Base-by-base conservation (phyloP, 2,797 vertebrate species). In the Gymnodraco acuticeps region DNA sequence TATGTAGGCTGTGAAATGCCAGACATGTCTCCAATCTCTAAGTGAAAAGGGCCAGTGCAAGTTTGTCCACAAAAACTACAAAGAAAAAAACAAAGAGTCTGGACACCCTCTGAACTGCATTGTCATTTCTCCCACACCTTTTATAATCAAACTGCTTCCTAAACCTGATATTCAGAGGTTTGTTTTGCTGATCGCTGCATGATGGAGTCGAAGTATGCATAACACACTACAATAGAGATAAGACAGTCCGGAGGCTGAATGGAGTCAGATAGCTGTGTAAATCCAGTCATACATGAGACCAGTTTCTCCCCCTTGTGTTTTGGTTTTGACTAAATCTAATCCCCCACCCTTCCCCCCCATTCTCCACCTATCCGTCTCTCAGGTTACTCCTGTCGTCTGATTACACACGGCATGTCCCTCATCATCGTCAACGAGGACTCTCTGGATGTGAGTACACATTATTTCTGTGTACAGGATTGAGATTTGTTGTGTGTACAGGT, bases 361-460 rank as follows among this genome's bases (percentile, higher is more conserved):
- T 81, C 67, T 1, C 54, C 62, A 52, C 31, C 70, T 67, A 1
- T 23, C 23, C 67, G 23, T 61, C 63, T 66, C 87, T 93, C 92
- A 99, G 98, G 98, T 73, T 99, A 99, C 82, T 99, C 98, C 70
- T 99, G 98, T 92, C 96, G 93, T 63, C 91, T 99, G 82, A 95
- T 99, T 78, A 97, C 98, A 48, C 98, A 99, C 80, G 98, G 95
- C 83, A 99, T 99, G 98, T 97, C 98, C 89, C 97, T 99, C 79
- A 95, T 99, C 92, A 94, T 99, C 27, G 92, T 99, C 92, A 99
- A 99, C 60, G 98, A 99, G 88, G 98, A 99, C 87, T 98, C 98
- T 0, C 92, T 99, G 82, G 98, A 99, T 64, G 98, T 99, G 94
- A 99, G 98, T 98, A 93, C 23, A 55, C 43, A 55, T 42, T 64